phyloP scores from a whole-genome alignment of 2,113 vertebrate genomes.

The Chunga burmeisteri region DNA sequence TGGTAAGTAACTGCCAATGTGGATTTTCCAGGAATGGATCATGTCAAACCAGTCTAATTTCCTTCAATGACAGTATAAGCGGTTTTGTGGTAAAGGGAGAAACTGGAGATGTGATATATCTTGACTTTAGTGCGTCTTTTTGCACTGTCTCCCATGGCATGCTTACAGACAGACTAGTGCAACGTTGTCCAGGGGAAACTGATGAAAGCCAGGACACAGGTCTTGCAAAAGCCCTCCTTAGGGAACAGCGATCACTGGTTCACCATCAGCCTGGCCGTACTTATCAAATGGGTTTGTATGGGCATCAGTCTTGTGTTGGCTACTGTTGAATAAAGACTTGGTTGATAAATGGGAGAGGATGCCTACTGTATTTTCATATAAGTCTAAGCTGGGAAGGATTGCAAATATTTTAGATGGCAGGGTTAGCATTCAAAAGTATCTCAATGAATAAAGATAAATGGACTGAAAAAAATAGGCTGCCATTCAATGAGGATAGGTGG shows the following conservation, averaged over 20 bases:
- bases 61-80: background rate
- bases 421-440: background rate
- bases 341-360: background rate
- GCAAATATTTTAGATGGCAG: background rate
- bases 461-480: background rate
- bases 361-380: background rate
- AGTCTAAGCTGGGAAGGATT: background rate
- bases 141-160: accelerated
- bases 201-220: background rate
- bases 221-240: background rate
- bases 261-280: background rate
- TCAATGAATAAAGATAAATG: background rate
- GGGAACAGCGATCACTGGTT: accelerated
- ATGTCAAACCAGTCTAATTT: background rate
- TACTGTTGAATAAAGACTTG: background rate
- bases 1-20: background rate
- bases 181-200: background rate
- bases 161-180: background rate
- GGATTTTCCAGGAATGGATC: background rate
- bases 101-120: background rate
- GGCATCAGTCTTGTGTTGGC: background rate
- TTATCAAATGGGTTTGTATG: accelerated
- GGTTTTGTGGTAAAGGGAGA: background rate
- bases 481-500: background rate
- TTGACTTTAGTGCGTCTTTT: background rate